A percentile compares a stretch with the other conserved stretches of the same genome.
Evolutionary conservation across 2,797 vertebrate genomes (phyloP).

Genomic region (Gymnocypris eckloni): DNA sequence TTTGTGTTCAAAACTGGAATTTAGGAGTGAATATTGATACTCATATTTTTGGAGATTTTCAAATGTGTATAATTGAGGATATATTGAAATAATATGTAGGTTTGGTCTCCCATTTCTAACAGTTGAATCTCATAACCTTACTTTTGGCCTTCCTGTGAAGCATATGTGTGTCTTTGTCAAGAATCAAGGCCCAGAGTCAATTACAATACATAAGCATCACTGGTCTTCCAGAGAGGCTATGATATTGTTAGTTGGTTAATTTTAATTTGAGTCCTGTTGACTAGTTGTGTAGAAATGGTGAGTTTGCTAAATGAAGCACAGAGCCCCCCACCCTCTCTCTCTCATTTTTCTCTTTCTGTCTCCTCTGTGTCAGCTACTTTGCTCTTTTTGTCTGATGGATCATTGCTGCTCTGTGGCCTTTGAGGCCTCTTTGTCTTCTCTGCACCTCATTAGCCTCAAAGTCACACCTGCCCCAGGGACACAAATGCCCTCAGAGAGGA

Average conservation of each 20-base stretch:
- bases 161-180: neutral
- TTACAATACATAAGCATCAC: neutral
- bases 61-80: neutral
- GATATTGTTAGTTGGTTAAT: constrained; percentile 2
- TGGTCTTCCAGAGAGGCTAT: neutral
- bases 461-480: constrained; percentile 50
- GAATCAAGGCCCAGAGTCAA: neutral
- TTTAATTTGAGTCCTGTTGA: constrained; percentile 4
- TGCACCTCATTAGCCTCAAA: constrained; percentile 57
- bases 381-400: constrained; percentile 59
- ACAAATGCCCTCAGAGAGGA: constrained; percentile 15
- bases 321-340: neutral
- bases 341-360: constrained; percentile 19
- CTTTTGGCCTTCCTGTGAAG: neutral
- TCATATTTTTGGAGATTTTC: neutral
- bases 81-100: neutral
- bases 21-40: neutral
- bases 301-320: constrained; percentile 19
- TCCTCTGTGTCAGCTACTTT: constrained; percentile 54
- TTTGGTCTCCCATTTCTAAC: neutral
- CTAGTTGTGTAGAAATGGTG: neutral
- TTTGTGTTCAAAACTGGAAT: neutral
- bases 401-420: constrained; percentile 39
- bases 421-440: constrained; percentile 44
- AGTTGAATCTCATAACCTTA: neutral